Percentiles rank a stretch among this genome's conserved stretches.
Conservation (phyloP, 2,888 invertebrate species). For the Catocala nupta region DNA sequence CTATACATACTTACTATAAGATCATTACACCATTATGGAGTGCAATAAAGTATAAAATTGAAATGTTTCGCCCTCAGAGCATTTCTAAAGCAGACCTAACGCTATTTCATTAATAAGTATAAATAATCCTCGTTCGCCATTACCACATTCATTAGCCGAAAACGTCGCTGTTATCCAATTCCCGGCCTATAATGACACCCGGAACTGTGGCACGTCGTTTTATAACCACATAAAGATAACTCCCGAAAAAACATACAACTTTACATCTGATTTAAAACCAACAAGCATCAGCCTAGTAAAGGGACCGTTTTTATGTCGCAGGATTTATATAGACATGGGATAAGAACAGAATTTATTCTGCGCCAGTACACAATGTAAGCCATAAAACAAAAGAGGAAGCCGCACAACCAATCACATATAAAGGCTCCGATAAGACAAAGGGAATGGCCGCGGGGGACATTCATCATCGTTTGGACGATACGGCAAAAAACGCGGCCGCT, state of each 20-base stretch:
- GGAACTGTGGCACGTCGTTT: neutral
- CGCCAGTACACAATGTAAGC: constrained; percentile 26
- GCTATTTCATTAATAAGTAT: too few relatives aligned
- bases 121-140: too few relatives aligned
- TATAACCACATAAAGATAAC: constrained; percentile 1
- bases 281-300: constrained; percentile 19
- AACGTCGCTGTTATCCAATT: neutral
- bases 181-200: neutral
- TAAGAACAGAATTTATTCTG: constrained; percentile 38
- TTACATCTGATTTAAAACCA: constrained; percentile 22
- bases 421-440: constrained; percentile 42
- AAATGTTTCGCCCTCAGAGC: too few relatives aligned
- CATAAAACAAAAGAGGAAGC: constrained; percentile 45
- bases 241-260: neutral
- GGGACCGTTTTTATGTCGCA: constrained; percentile 14
- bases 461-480: constrained; percentile 46
- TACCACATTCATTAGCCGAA: too few relatives aligned
- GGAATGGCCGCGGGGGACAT: constrained; percentile 41
- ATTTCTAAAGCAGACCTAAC: too few relatives aligned
- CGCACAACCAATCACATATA: constrained; percentile 44
- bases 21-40: too few relatives aligned
- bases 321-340: constrained; percentile 30
- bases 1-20: too few relatives aligned
- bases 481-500: constrained; percentile 23
- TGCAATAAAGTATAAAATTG: too few relatives aligned